Base-by-base conservation (phyloP, 2,797 vertebrate species). In the Macropodus opercularis region DNA sequence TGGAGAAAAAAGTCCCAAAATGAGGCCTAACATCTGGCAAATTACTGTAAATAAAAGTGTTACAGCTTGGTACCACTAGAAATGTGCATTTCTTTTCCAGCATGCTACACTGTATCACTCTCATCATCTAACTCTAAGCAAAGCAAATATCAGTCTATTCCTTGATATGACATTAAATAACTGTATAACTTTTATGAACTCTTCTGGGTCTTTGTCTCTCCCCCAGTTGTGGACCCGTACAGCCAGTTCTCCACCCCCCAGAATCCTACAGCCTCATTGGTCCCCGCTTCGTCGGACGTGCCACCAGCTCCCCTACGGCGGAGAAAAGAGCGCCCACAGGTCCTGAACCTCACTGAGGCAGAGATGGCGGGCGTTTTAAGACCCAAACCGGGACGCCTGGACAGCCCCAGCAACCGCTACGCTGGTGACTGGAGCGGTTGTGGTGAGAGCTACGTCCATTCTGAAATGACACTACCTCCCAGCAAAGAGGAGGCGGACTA, bases 321-420 rank as follows among this genome's bases (percentile, higher is more conserved):
- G 56, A 94, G 94, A 74, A 94, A 94, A 65, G 96, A 95, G 86
- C 96, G 95, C 29, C 94, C 95, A 34, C 94, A 94, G 61, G 86
- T 97, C 81, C 85, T 98, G 75, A 96, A 97, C 74, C 87, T 98
- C 69, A 93, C 83, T 0, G 32, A 91, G 5, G 53, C 83, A 0
- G 94, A 95, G 57, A 85, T 94, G 60, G 89, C 81, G 0, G 93
- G 94, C 0, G 91, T 98, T 15, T 90, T 98, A 54, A 91, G 98
- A 42, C 93, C 95, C 4, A 90, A 92, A 55, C 91, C 92, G 0
- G 93, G 94, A 0, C 93, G 95, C 1, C 79, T 98, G 19, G 96
- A 98, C 86, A 98, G 98, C 78, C 96, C 97, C 0, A 98, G 97
- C 87, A 99, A 98, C 89, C 96, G 97, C 57, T 98, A 99, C 0